These are phyloP conservation scores for Oncorhynchus masou DNA, from an alignment of 2,113 vertebrate species.

Conservation along the genomic window DNA sequence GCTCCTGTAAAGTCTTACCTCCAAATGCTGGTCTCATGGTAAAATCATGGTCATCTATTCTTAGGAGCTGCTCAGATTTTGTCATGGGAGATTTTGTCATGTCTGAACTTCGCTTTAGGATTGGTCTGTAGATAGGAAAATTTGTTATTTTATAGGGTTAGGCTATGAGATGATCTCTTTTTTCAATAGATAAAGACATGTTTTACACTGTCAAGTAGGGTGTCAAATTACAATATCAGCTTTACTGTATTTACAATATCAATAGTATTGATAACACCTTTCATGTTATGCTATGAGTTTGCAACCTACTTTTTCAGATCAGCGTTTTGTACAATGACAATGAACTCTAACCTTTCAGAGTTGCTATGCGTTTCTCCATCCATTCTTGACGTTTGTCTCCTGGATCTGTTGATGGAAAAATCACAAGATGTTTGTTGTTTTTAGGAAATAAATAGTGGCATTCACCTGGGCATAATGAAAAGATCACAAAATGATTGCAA, in stretches of 20 bases:
- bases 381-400: slow-evolving; percentile 71
- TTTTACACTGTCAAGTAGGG: no score
- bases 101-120: slow-evolving; percentile 91
- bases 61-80: slow-evolving; percentile 94
- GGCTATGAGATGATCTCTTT: no score
- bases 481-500: no score
- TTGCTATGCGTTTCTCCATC: slow-evolving; percentile 71
- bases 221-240: no score
- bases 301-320: no score
- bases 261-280: no score
- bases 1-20: slow-evolving; percentile 73
- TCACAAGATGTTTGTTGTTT: neutral
- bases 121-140: slow-evolving; percentile 71
- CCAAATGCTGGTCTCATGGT: slow-evolving; percentile 98
- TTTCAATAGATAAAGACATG: no score
- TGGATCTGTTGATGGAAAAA: slow-evolving; percentile 44
- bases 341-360: slow-evolving; percentile 76
- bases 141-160: neutral
- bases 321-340: no score
- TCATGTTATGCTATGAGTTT: no score
- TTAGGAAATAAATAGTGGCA: neutral
- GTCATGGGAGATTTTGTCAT: slow-evolving; percentile 92
- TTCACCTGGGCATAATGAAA: no score
- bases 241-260: no score
- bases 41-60: slow-evolving; percentile 97